A percentile compares a stretch with the other conserved stretches of the same genome.
Conservation (phyloP, 2,113 vertebrate species). For the Vireo altiloquus region DNA sequence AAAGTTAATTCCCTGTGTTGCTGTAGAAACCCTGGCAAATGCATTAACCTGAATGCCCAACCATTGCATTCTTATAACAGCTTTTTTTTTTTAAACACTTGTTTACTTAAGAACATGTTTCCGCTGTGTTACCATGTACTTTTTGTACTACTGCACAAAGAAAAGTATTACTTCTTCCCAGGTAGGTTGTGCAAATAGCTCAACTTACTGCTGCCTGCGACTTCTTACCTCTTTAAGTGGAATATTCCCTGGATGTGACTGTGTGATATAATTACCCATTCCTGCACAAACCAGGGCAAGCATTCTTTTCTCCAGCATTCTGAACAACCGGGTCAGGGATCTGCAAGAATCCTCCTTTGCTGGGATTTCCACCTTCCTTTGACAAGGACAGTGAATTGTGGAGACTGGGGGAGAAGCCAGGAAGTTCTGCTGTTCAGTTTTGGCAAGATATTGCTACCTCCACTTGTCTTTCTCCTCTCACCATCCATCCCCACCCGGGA, state of each 20-base stretch:
- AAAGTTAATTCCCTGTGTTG: slow-evolving; percentile 68
- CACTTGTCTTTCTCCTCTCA: slow-evolving; percentile 8
- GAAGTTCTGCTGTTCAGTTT: background rate
- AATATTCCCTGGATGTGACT: background rate
- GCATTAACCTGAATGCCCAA: slow-evolving; percentile 69
- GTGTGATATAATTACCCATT: background rate
- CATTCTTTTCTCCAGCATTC: background rate
- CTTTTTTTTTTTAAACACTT: slow-evolving; percentile 60
- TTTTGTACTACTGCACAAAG: slow-evolving; percentile 28
- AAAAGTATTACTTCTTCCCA: background rate
- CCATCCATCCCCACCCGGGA: background rate
- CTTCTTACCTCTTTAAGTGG: background rate
- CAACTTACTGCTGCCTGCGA: background rate
- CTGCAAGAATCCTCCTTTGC: background rate
- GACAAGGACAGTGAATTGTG: background rate
- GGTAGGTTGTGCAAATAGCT: background rate
- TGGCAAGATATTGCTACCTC: background rate
- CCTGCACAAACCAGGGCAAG: background rate
- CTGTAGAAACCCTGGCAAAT: slow-evolving; percentile 75
- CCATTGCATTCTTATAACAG: slow-evolving; percentile 64
- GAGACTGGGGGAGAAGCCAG: background rate
- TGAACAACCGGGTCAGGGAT: background rate
- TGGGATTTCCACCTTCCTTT: background rate
- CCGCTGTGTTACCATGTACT: slow-evolving; percentile 42
- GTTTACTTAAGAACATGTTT: slow-evolving; percentile 63